Evolutionary conservation across 1,140 invertebrate genomes (phyloP), one percentile per base, ranked within the genome.

Genomic region (Panagrolaimus sp.): DNA sequence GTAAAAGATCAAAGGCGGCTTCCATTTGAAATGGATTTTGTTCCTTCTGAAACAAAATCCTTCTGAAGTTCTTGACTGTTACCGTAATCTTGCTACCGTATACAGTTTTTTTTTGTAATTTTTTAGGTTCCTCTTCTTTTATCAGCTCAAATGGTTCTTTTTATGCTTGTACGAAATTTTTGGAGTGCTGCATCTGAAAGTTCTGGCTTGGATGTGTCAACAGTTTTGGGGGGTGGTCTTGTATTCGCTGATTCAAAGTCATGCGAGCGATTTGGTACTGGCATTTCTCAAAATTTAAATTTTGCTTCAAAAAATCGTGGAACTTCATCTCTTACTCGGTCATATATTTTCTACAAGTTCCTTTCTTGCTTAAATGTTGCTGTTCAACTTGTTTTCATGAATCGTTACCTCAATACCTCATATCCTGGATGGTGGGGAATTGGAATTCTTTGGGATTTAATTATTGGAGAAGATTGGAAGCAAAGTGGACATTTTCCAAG

Each of bases 301-400:
- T n/a, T n/a, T n/a, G n/a, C n/a, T n/a, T n/a, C n/a, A n/a, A n/a
- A n/a, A n/a, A n/a, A n/a, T n/a, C n/a, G n/a, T n/a, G n/a, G n/a
- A n/a, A 38, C 32, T 4, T 38, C 32, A 38, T 38, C 2, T 38
- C 7, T 38, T 38, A 79, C 80, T 26, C 75, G 71, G 44, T 74
- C 75, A 5, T 80, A 78, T 38, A n/a, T 76, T 7, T n/a, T 73
- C 2, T 77, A 67, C 67, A 78, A 80, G 55, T 9, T 73, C 2
- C 45, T 78, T 1, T 70, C 80, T 45, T 46, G 94, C 78, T 85
- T 90, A 84, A 96, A 95, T 86, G 91, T 94, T 81, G 87, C 94
- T 84, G 79, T 75, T 58, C 86, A 86, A 69, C 79, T 86, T 64
- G 85, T 85, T 71, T 71, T 86, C 9, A 75, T 86, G 28, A 85